Evolutionary conservation across 1,140 invertebrate species (phyloP), one percentile per base, ranked within the genome.

Genomic region (Cepaea nemoralis): DNA sequence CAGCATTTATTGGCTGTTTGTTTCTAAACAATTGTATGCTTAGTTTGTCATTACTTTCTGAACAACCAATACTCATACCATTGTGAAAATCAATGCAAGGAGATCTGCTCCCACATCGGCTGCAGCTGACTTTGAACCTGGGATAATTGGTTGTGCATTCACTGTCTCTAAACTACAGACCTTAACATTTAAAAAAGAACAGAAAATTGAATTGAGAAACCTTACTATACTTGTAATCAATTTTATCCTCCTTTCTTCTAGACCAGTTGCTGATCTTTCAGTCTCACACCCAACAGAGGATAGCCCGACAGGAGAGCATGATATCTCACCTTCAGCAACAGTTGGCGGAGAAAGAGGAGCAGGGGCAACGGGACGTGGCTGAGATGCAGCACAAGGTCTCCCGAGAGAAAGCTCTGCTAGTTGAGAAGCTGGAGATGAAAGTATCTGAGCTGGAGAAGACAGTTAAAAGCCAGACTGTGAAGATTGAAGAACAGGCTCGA

Each of bases 191-290:
- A n/a, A n/a, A n/a, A n/a, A n/a, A n/a, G n/a, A n/a, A n/a, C n/a
- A n/a, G n/a, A n/a, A n/a, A n/a, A n/a, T n/a, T n/a, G n/a, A n/a
- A n/a, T n/a, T n/a, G n/a, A n/a, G n/a, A n/a, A n/a, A n/a, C n/a
- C n/a, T n/a, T n/a, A n/a, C n/a, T n/a, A n/a, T n/a, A n/a, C n/a
- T n/a, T n/a, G n/a, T n/a, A n/a, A n/a, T n/a, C n/a, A n/a, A n/a
- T n/a, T n/a, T n/a, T n/a, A n/a, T n/a, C n/a, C n/a, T n/a, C n/a
- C 3, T 45, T 67, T 39, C 33, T 70, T 39, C 24, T 69, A 80
- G 78, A 80, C 5, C 78, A 80, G 40, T 48, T 80, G 27, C 69
- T 80, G 5, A 80, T 80, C 48, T 80, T 80, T 69, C 78, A 80
- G 45, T 71, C 78, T 37, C 78, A 80, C 69, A 71, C 48, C 5